These are phyloP conservation scores for Callimorpha dominula DNA, from an alignment of 2,888 invertebrate species.

Conservation along the genomic window DNA sequence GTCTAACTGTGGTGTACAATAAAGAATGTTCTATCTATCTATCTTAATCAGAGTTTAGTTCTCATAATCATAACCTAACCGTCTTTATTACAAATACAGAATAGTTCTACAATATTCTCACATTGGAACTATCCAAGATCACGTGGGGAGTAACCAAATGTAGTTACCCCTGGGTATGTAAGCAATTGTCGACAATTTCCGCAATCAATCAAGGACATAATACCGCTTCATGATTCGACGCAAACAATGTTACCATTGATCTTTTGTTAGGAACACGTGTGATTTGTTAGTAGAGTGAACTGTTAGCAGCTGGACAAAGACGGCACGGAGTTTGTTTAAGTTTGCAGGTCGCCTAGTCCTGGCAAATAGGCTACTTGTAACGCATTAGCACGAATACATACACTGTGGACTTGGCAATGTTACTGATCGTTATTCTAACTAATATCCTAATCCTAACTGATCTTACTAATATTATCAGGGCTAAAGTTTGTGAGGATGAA, in stretches of 20 bases:
- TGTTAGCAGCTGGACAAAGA: constrained; percentile 61
- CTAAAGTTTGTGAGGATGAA: too few species aligned
- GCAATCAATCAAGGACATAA: constrained; percentile 47
- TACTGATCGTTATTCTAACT: too few species aligned
- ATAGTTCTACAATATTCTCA: neutral
- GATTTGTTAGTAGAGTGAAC: constrained; percentile 59
- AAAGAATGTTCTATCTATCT: too few species aligned
- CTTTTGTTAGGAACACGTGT: constrained; percentile 54
- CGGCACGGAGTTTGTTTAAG: constrained; percentile 70
- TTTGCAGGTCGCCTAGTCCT: constrained; percentile 67
- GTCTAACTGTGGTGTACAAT: too few species aligned
- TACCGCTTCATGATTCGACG: constrained; percentile 42
- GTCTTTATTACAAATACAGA: neutral
- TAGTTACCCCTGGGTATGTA: constrained; percentile 4
- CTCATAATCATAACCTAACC: neutral
- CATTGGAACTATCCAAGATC: neutral
- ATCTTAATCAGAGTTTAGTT: too few species aligned
- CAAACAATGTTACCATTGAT: constrained; percentile 39
- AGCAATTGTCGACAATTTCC: constrained; percentile 18
- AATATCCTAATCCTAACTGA: too few species aligned
- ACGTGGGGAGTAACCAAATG: neutral
- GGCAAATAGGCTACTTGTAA: constrained; percentile 74
- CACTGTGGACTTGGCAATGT: constrained; percentile 49
- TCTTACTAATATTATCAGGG: too few species aligned
- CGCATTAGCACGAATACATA: constrained; percentile 46